These are phyloP conservation scores for Amiota communis DNA, from an alignment of 2,888 invertebrate genomes.

Conservation along the genomic window DNA sequence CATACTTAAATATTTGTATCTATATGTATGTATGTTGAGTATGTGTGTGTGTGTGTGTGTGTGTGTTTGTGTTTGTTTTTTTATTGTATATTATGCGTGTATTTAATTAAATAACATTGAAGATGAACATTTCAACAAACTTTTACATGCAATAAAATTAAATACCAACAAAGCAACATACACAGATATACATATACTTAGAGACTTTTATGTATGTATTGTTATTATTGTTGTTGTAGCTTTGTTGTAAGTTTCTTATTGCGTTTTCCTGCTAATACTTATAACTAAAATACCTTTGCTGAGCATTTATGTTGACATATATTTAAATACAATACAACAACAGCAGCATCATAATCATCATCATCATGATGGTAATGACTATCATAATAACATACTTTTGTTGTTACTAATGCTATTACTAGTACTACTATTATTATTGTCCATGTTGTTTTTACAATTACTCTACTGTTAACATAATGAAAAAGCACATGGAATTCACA, in stretches of 20 bases:
- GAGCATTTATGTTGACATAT: background rate
- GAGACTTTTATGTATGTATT: background rate
- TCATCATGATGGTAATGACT: too few species aligned
- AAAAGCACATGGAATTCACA: too few species aligned
- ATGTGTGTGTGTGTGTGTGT: background rate
- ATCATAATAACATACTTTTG: too few species aligned
- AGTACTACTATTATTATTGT: too few species aligned
- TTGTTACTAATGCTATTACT: too few species aligned
- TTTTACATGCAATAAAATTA: slow-evolving; percentile 34
- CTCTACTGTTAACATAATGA: too few species aligned
- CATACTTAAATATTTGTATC: too few species aligned
- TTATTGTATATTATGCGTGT: slow-evolving; percentile 32
- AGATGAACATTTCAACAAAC: slow-evolving; percentile 35
- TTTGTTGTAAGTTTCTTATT: slow-evolving; percentile 30
- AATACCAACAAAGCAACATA: background rate
- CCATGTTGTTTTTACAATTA: too few species aligned
- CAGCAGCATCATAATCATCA: too few species aligned
- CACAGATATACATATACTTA: too few species aligned
- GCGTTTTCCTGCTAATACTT: slow-evolving; percentile 41
- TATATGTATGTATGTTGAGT: too few species aligned
- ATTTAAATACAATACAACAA: background rate
- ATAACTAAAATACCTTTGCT: slow-evolving; percentile 1
- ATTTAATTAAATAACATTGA: slow-evolving; percentile 51
- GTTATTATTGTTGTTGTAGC: slow-evolving; percentile 25
- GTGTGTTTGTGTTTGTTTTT: slow-evolving; percentile 1